Evolutionary conservation across 2,113 vertebrate species (phyloP).

Genomic region (Condylura cristata): DNA sequence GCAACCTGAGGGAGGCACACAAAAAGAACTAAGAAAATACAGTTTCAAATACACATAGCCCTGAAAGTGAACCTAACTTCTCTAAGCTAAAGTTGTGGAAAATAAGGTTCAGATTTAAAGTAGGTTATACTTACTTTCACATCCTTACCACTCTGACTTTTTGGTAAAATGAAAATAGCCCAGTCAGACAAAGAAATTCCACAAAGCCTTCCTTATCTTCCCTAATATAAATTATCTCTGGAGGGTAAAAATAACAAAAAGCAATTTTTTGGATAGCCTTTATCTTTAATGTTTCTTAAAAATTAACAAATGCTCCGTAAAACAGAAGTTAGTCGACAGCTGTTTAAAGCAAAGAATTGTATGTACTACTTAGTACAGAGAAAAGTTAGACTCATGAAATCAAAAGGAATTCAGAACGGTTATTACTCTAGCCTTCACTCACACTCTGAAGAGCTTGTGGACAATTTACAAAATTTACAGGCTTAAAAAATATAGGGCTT

Average conservation of each 20-base stretch:
- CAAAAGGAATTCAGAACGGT: constrained; percentile 15
- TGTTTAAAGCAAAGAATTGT: background rate
- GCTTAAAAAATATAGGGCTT: constrained; percentile 56
- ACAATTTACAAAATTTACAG: constrained; percentile 24
- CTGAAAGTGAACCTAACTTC: background rate
- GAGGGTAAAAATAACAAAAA: background rate
- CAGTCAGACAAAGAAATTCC: background rate
- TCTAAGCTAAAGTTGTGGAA: background rate
- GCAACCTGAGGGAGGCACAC: constrained; percentile 27
- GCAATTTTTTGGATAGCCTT: background rate
- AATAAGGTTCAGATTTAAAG: constrained; percentile 50
- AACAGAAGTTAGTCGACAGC: background rate
- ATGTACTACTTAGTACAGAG: background rate
- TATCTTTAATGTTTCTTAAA: constrained; percentile 43
- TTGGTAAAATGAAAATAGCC: constrained; percentile 55
- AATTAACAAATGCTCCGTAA: background rate
- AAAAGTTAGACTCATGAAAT: background rate
- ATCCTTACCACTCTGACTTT: background rate
- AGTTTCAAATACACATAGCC: constrained; percentile 8
- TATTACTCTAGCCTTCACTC: constrained; percentile 37
- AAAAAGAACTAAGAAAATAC: background rate
- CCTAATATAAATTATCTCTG: constrained; percentile 41
- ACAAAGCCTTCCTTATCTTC: constrained; percentile 32
- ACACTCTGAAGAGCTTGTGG: background rate
- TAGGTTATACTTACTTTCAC: constrained; percentile 34